A percentile compares a stretch with the other conserved stretches of the same genome.
These are phyloP conservation scores for Aepyceros melampus DNA, from an alignment of 2,113 vertebrate species.

Conservation along the genomic window DNA sequence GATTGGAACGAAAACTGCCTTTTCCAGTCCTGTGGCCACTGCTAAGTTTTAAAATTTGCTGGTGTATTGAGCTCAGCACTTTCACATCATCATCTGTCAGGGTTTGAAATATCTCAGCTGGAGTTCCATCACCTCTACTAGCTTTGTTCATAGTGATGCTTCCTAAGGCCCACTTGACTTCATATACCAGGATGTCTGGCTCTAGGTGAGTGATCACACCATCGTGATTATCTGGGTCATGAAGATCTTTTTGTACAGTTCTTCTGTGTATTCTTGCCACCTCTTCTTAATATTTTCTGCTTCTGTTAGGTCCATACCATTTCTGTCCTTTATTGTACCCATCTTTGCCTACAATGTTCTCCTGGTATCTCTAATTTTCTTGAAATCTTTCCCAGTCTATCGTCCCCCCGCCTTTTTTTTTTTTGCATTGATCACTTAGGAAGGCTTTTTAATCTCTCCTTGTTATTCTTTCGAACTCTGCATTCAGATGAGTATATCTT, in stretches of 20 bases:
- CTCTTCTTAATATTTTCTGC: background rate
- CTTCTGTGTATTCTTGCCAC: background rate
- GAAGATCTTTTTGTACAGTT: background rate
- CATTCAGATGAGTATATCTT: background rate
- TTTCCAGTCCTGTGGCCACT: background rate
- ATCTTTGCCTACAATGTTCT: background rate
- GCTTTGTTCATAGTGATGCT: background rate
- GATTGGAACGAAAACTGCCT: background rate
- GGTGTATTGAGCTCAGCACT: background rate
- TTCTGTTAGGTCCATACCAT: background rate
- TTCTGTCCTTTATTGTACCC: background rate
- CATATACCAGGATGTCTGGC: background rate
- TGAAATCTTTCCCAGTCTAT: background rate
- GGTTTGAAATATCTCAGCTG: background rate
- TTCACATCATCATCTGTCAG: background rate
- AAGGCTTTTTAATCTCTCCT: background rate
- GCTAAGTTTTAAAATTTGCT: background rate
- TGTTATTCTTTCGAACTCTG: background rate
- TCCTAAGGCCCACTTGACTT: background rate
- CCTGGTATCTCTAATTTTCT: background rate
- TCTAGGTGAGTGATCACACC: background rate
- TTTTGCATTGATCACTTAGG: no score
- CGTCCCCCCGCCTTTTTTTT: no score
- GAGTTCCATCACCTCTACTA: background rate
- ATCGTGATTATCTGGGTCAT: background rate